Percentiles rank a stretch among this genome's conserved stretches.
Evolutionary conservation across 2,797 vertebrate genomes (phyloP).

Genomic region (Sitta carolinensis): DNA sequence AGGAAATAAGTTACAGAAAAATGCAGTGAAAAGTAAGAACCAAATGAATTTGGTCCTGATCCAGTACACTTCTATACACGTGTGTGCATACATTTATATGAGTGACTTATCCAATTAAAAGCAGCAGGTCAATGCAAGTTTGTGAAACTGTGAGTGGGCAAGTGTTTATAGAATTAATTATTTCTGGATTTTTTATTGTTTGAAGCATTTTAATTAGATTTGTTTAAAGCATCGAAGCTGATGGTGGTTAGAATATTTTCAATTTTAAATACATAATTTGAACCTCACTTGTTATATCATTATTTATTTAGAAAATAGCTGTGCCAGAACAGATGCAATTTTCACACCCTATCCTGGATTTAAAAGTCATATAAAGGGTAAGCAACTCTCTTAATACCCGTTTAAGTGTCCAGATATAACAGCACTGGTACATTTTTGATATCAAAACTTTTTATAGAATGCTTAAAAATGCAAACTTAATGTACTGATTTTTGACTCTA

Average conservation of each 20-base stretch:
- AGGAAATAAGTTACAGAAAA: background rate
- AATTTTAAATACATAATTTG: background rate
- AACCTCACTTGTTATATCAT: background rate
- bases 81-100: fast-evolving
- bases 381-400: background rate
- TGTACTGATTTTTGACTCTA: background rate
- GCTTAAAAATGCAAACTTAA: background rate
- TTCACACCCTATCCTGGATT: slow-evolving; percentile 97
- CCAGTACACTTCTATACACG: background rate
- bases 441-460: background rate
- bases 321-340: slow-evolving; percentile 96
- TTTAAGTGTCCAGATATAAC: background rate
- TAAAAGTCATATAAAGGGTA: slow-evolving; percentile 98
- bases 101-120: background rate
- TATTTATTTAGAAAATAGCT: slow-evolving; percentile 90
- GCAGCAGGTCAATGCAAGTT: background rate
- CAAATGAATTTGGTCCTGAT: background rate
- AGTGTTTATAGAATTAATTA: background rate
- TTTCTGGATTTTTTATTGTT: background rate
- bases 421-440: background rate
- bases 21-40: background rate
- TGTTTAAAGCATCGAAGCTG: background rate
- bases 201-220: background rate
- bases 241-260: background rate
- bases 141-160: background rate